These are phyloP conservation scores for Origma solitaria DNA, from an alignment of 2,113 vertebrate species.

Conservation along the genomic window DNA sequence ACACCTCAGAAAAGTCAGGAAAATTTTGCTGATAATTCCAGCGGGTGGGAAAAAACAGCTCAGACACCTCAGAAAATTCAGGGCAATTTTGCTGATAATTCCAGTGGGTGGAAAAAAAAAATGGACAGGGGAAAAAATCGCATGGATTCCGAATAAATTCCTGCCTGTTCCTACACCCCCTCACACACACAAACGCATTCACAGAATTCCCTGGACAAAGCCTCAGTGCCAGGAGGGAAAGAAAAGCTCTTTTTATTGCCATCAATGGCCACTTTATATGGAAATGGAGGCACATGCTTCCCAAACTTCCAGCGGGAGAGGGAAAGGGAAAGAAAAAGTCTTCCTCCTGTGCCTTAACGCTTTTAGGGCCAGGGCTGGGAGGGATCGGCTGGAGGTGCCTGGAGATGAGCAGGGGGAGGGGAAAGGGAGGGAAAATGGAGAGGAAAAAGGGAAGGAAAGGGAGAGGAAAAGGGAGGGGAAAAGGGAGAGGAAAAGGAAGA, in stretches of 20 bases:
- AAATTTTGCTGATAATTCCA: too few relatives aligned
- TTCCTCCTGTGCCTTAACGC: slow-evolving; percentile 16
- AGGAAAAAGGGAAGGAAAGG: too few relatives aligned
- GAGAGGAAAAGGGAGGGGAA: too few relatives aligned
- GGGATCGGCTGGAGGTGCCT: not conserved
- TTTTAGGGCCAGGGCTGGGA: not conserved
- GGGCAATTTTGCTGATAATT: not conserved
- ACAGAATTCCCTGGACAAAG: slow-evolving; percentile 22
- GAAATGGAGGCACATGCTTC: slow-evolving; percentile 51
- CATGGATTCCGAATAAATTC: not conserved
- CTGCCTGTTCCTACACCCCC: not conserved
- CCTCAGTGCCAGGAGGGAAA: not conserved
- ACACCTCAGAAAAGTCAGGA: too few relatives aligned
- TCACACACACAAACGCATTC: not conserved
- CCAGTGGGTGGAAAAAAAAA: not conserved
- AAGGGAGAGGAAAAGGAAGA: too few relatives aligned
- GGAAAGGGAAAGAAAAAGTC: not conserved
- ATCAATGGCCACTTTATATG: slow-evolving; percentile 58
- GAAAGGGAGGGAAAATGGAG: too few relatives aligned
- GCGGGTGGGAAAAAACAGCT: too few relatives aligned
- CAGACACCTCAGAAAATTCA: not conserved
- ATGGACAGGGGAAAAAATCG: not conserved
- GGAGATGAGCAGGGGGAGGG: not conserved
- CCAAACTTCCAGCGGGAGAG: not conserved
- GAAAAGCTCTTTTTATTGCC: slow-evolving; percentile 56